Conservation (phyloP, 2,888 invertebrate genomes). For the Polydrusus pterygomalis region DNA sequence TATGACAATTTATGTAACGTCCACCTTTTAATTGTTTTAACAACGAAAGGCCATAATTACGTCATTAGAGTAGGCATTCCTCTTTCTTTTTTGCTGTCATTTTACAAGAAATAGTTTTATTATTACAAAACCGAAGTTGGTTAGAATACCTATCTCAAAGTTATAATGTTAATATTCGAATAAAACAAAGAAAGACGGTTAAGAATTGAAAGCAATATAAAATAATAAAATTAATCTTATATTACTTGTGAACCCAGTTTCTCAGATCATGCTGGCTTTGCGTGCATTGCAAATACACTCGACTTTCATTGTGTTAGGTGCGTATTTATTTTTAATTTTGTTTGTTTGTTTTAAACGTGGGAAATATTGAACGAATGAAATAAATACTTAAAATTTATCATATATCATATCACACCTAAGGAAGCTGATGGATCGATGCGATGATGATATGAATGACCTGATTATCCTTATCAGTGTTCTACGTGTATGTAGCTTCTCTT, state of each 20-base stretch:
- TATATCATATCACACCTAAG: conserved; percentile 4
- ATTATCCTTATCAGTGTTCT: too few species aligned
- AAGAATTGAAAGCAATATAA: conserved; percentile 2
- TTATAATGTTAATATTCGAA: not conserved
- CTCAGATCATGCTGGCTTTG: conserved; percentile 12
- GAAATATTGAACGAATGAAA: not conserved
- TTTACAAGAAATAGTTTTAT: too few species aligned
- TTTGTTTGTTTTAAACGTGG: not conserved
- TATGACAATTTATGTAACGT: too few species aligned
- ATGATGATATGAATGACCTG: not conserved
- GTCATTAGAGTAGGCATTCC: too few species aligned
- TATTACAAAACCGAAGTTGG: too few species aligned
- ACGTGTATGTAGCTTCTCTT: too few species aligned
- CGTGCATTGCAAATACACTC: conserved; percentile 20
- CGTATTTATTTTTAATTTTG: conserved; percentile 8
- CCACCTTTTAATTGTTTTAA: too few species aligned
- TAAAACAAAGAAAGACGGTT: conserved; percentile 1
- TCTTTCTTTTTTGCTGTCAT: too few species aligned
- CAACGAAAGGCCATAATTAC: too few species aligned
- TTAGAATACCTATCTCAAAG: not conserved
- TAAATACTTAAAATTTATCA: conserved; percentile 12
- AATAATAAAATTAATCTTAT: not conserved
- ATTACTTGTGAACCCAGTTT: conserved; percentile 1
- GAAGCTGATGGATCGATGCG: conserved; percentile 8
- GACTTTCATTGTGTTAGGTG: conserved; percentile 10